phyloP scores from a whole-genome alignment of 2,888 invertebrate genomes.

The Nematopogon swammerdamellus region DNA sequence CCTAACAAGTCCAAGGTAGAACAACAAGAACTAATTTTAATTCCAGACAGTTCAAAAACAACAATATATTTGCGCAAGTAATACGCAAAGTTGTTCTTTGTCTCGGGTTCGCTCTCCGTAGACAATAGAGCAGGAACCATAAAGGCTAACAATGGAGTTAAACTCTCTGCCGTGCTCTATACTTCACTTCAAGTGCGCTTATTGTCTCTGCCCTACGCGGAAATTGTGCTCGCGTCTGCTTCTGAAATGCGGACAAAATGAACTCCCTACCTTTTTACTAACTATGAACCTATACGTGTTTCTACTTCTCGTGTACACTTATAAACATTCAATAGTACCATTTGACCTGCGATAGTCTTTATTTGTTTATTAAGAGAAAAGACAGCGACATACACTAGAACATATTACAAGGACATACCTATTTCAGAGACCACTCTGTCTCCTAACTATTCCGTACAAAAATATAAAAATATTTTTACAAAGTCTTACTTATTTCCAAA shows the following conservation, averaged over 20 bases:
- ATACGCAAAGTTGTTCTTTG: background rate
- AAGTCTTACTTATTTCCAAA: too few species aligned
- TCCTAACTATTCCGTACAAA: too few species aligned
- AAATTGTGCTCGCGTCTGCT: background rate
- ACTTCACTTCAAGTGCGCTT: background rate
- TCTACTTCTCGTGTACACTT: too few species aligned
- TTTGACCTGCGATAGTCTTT: too few species aligned
- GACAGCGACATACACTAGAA: too few species aligned
- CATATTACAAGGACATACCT: too few species aligned
- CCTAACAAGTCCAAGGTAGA: background rate
- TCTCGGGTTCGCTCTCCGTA: background rate
- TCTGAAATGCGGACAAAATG: background rate
- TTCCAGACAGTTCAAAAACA: background rate
- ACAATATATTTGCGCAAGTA: background rate
- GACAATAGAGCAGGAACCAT: background rate
- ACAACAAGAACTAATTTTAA: background rate
- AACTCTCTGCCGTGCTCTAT: background rate
- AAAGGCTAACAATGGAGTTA: background rate
- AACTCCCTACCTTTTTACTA: too few species aligned
- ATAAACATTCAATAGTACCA: too few species aligned
- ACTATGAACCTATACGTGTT: too few species aligned
- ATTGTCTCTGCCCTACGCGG: background rate
- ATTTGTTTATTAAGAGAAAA: too few species aligned
- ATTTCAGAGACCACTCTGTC: too few species aligned
- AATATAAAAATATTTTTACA: too few species aligned